Evolutionary conservation across 2,113 vertebrate species (phyloP).

Genomic region (Urocitellus parryii): DNA sequence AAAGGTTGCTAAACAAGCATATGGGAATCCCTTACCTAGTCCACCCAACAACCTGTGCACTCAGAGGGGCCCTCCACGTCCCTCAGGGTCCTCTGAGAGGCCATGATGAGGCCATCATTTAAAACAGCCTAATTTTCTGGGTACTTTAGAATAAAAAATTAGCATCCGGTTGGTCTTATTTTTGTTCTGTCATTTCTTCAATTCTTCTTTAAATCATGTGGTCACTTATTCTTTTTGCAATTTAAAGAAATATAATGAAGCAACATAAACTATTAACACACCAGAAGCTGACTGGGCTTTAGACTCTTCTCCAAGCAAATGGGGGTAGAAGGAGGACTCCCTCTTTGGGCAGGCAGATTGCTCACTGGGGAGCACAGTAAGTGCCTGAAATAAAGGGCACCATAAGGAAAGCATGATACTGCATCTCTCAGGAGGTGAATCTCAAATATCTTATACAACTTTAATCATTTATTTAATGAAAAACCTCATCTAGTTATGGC

Average conservation of each 20-base stretch:
- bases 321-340: background rate
- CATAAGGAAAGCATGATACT: background rate
- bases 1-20: background rate
- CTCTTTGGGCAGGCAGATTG: accelerated
- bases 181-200: background rate
- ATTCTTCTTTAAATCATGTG: background rate
- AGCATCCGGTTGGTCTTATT: too few relatives aligned
- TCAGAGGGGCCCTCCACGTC: accelerated
- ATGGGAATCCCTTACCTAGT: accelerated
- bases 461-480: background rate
- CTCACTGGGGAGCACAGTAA: background rate
- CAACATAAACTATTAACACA: background rate
- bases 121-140: background rate
- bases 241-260: background rate
- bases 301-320: background rate
- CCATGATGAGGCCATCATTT: background rate
- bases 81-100: background rate
- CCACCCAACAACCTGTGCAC: too few relatives aligned
- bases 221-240: background rate
- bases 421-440: background rate
- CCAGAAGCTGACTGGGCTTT: accelerated
- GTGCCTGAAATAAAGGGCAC: background rate
- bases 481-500: background rate
- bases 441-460: background rate
- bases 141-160: background rate